Evolutionary conservation across 2,888 invertebrate species (phyloP), one percentile per base, ranked within the genome.

Genomic region (Blastobasis lacticolella): DNA sequence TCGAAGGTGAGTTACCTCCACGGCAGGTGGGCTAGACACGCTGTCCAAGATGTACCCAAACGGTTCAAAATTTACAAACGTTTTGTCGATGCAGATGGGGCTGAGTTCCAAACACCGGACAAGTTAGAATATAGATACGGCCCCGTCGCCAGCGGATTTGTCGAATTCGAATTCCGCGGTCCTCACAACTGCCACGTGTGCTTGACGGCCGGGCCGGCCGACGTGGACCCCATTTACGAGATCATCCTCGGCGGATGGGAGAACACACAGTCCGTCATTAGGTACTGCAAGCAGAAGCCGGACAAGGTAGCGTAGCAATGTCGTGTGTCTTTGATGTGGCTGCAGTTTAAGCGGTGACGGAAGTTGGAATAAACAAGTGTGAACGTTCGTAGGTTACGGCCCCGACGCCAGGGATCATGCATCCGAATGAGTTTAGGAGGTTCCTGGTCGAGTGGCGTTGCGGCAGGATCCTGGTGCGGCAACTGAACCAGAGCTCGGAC

Each of bases 181-280:
- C 89, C 90, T 46, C 90, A 91, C 77, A 91, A 93, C 75, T 92
- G 91, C 60, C 92, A 92, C 75, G 69, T 93, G 56, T 90, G 90
- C 57, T 81, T 93, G 57, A 89, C 91, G 45, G 68, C 75, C 58
- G 87, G 78, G 10, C 89, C 90, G 48, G 82, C 75, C 44, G 91
- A 91, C 67, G 82, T 90, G 53, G 89, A 89, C 60, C 91, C 91
- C 37, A 91, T 92, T 85, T 91, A 92, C 70, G 92, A 93, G 81
- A 82, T 92, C 59, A 89, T 93, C 63, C 87, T 93, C 61, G 93
- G 92, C 49, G 92, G 92, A 55, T 93, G 93, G 92, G 90, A 90
- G 56, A 92, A 92, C 73, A 87, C 84, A 47, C 89, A 90, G 60
- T 92, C 92, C 43, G 91, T 90, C 58, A 91, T 92, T 73, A 90